Conservation (phyloP, 2,888 invertebrate genomes). For the Amphipyra berbera region DNA sequence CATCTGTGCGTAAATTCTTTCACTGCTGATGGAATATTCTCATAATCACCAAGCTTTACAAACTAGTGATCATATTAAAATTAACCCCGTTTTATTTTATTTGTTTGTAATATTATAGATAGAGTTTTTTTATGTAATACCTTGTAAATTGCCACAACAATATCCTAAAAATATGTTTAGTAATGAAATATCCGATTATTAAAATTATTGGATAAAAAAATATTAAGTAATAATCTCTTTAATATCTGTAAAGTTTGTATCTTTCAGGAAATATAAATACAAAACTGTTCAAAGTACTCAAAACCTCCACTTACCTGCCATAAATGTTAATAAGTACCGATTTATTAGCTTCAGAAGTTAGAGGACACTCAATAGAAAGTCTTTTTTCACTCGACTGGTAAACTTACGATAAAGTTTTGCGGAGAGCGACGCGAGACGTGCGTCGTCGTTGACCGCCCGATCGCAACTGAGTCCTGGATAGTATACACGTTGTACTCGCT, state of each 20-base stretch:
- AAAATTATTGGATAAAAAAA: no score
- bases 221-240: no score
- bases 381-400: constrained; percentile 40
- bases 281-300: constrained; percentile 30
- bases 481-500: constrained; percentile 24
- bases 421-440: constrained; percentile 36
- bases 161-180: no score
- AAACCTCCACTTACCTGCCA: constrained; percentile 51
- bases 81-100: no score
- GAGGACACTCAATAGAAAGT: constrained; percentile 50
- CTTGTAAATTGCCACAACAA: no score
- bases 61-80: no score
- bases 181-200: no score
- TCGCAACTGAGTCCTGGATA: constrained; percentile 44
- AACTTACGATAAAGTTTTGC: constrained; percentile 46
- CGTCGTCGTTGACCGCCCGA: constrained; percentile 25
- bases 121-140: no score
- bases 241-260: neutral
- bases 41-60: no score
- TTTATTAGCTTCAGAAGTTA: constrained; percentile 38
- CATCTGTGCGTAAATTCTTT: no score
- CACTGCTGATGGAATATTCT: no score
- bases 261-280: constrained; percentile 14
- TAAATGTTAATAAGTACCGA: constrained; percentile 45
- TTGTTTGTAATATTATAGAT: no score